These are phyloP conservation scores for Galaxias olidus DNA, from an alignment of 2,797 vertebrate species.

Conservation along the genomic window DNA sequence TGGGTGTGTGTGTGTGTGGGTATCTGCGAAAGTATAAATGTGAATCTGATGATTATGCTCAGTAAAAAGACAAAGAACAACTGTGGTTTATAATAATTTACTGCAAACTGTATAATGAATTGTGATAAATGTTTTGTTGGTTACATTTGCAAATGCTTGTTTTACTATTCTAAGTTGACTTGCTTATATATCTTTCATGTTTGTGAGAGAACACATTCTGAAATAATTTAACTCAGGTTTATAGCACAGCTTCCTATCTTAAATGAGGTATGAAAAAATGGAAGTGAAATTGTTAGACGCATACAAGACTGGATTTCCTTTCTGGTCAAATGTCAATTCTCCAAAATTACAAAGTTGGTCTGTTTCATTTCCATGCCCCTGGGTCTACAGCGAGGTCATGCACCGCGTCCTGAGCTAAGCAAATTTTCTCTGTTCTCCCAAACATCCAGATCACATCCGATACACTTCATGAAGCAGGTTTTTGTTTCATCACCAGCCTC, in stretches of 20 bases:
- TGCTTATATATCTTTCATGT: slow-evolving; percentile 44
- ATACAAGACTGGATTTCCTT: slow-evolving; percentile 57
- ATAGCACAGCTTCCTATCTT: slow-evolving; percentile 55
- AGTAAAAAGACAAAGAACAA: slow-evolving; percentile 27
- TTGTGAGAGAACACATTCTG: slow-evolving; percentile 34
- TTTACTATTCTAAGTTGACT: slow-evolving; percentile 35
- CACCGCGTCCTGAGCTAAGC: slow-evolving; percentile 32
- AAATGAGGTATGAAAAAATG: slow-evolving; percentile 61
- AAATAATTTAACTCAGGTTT: slow-evolving; percentile 58
- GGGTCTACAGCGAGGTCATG: slow-evolving; percentile 51
- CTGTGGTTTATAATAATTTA: slow-evolving; percentile 33
- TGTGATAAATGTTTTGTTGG: slow-evolving; percentile 13
- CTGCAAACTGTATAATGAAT: slow-evolving; percentile 36
- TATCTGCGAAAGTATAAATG: too few species aligned
- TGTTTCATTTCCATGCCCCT: slow-evolving; percentile 66
- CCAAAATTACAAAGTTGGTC: slow-evolving; percentile 60
- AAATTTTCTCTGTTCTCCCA: slow-evolving; percentile 39
- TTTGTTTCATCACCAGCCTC: slow-evolving; percentile 34
- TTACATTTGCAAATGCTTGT: slow-evolving; percentile 31
- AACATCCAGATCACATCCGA: slow-evolving; percentile 57
- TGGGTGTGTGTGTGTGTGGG: slow-evolving; percentile 28
- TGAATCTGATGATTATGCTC: slow-evolving; percentile 11
- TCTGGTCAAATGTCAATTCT: slow-evolving; percentile 65
- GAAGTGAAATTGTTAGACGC: slow-evolving; percentile 68
- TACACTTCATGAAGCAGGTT: slow-evolving; percentile 47